Evolutionary conservation across 2,797 vertebrate species (phyloP).

Genomic region (Erpetoichthys calabaricus): DNA sequence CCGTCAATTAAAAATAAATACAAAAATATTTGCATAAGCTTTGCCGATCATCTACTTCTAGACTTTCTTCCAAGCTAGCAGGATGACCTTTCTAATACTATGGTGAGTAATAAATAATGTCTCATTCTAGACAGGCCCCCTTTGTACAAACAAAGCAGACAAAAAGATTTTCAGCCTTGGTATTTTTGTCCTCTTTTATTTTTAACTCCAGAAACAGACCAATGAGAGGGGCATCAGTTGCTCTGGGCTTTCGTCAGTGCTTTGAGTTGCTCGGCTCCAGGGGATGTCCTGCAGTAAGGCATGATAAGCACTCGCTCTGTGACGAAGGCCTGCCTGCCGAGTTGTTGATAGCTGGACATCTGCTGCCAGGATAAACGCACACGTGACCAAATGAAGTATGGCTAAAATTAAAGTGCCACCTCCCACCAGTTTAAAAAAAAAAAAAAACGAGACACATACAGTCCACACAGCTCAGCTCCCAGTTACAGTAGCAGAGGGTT

Average conservation of each 20-base stretch:
- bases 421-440: too few species aligned
- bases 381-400: constrained; percentile 3
- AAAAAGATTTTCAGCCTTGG: background rate
- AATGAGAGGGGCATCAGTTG: background rate
- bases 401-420: too few species aligned
- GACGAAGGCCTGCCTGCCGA: background rate
- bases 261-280: background rate
- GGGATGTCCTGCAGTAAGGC: background rate
- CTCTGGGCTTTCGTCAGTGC: background rate
- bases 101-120: too few species aligned
- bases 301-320: background rate
- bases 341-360: constrained; percentile 8
- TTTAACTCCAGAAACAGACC: background rate
- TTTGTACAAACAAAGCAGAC: background rate
- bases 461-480: too few species aligned
- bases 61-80: too few species aligned
- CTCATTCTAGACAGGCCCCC: too few species aligned
- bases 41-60: too few species aligned
- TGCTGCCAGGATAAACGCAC: constrained; percentile 3
- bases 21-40: too few species aligned
- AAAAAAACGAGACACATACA: too few species aligned
- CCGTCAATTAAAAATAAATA: too few species aligned
- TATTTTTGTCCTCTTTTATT: background rate
- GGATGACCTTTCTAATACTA: too few species aligned
- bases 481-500: too few species aligned